Evolutionary conservation across 2,113 vertebrate species (phyloP).

Genomic region (Cynocephalus volans): DNA sequence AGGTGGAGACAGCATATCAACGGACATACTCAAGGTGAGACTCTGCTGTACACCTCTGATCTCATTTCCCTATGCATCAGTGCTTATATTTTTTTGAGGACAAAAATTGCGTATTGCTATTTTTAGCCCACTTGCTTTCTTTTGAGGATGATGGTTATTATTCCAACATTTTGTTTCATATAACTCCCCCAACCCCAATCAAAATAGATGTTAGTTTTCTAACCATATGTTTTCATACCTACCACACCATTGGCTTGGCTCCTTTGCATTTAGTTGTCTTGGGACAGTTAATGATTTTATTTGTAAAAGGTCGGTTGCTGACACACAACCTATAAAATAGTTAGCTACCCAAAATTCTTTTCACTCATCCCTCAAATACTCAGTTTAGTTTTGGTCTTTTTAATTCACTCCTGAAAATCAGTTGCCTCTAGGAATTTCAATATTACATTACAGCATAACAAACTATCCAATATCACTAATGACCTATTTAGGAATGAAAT

Average conservation of each 20-base stretch:
- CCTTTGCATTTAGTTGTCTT: slow-evolving; percentile 57
- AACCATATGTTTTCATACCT: slow-evolving; percentile 20
- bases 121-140: slow-evolving; percentile 42
- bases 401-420: slow-evolving; percentile 75
- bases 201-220: slow-evolving; percentile 49
- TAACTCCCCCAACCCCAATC: neutral
- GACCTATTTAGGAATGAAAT: slow-evolving; percentile 78
- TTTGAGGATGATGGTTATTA: slow-evolving; percentile 19
- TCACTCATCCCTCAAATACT: slow-evolving; percentile 56
- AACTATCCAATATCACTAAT: slow-evolving; percentile 83
- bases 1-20: slow-evolving; percentile 74
- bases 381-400: slow-evolving; percentile 66
- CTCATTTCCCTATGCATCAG: slow-evolving; percentile 43
- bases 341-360: slow-evolving; percentile 58
- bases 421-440: slow-evolving; percentile 83
- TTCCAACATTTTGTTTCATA: slow-evolving; percentile 55
- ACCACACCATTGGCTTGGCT: neutral
- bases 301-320: slow-evolving; percentile 74
- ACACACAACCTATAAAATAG: slow-evolving; percentile 44
- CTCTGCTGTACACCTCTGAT: slow-evolving; percentile 65
- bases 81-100: slow-evolving; percentile 51
- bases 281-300: slow-evolving; percentile 63
- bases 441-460: slow-evolving; percentile 81
- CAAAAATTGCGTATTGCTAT: neutral
- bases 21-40: slow-evolving; percentile 76